These are phyloP conservation scores for Antidorcas marsupialis DNA, from an alignment of 2,113 vertebrate genomes.

Conservation along the genomic window DNA sequence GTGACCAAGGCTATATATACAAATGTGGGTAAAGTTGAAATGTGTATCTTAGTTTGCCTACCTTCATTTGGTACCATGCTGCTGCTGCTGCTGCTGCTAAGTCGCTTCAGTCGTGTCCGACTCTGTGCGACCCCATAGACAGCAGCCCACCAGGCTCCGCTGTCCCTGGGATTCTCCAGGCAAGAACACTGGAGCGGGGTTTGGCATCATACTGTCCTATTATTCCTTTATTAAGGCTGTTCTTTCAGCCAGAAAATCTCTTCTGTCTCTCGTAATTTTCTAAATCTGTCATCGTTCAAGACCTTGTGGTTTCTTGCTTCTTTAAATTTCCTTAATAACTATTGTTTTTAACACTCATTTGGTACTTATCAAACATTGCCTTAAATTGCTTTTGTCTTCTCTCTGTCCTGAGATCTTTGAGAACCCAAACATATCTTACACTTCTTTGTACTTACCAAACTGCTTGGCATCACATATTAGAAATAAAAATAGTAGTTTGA, in stretches of 20 bases:
- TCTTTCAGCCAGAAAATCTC: background rate
- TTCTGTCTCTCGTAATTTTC: slow-evolving; percentile 4
- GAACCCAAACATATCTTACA: background rate
- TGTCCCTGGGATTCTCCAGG: too few relatives aligned
- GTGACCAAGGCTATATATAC: background rate
- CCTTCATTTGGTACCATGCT: background rate
- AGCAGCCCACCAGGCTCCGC: too few relatives aligned
- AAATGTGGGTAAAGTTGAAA: background rate
- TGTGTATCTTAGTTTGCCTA: background rate
- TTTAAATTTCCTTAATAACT: background rate
- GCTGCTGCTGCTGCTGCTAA: too few relatives aligned
- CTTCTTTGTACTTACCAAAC: background rate
- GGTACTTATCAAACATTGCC: background rate
- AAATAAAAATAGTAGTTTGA: background rate
- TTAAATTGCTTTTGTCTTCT: background rate
- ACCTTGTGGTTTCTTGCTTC: background rate
- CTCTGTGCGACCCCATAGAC: too few relatives aligned
- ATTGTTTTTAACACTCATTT: background rate
- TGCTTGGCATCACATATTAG: background rate
- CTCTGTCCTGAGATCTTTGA: background rate
- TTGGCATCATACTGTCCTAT: background rate
- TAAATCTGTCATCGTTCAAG: slow-evolving; percentile 5
- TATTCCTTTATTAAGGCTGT: background rate
- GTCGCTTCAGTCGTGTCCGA: too few relatives aligned
- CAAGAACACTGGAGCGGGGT: background rate